phyloP scores from a whole-genome alignment of 2,888 invertebrate genomes.

The Melanostoma scalare region DNA sequence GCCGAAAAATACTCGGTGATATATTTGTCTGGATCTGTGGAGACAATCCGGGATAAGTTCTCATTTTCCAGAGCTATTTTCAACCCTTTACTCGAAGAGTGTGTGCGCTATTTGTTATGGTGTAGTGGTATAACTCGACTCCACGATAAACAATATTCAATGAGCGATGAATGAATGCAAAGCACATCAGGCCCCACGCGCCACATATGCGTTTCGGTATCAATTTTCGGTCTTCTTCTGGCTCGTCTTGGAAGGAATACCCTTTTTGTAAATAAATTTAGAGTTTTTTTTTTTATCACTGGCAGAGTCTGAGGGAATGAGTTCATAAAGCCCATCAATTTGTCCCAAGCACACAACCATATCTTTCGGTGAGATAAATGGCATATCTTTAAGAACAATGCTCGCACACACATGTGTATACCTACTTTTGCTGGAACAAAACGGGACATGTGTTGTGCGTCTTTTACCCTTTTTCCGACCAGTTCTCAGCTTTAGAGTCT shows the following conservation, averaged over 20 bases:
- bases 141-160: constrained; percentile 21
- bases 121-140: not conserved
- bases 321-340: constrained; percentile 64
- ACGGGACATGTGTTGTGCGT: constrained; percentile 1
- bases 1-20: constrained; percentile 65
- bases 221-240: constrained; percentile 32
- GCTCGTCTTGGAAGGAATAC: constrained; percentile 23
- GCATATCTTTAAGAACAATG: constrained; percentile 59
- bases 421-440: constrained; percentile 9
- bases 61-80: constrained; percentile 58
- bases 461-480: constrained; percentile 32
- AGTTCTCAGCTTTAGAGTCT: not conserved
- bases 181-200: constrained; percentile 29
- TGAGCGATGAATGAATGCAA: constrained; percentile 46
- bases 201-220: constrained; percentile 62
- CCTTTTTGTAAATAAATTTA: constrained; percentile 32
- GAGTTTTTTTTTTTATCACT: constrained; percentile 23
- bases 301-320: constrained; percentile 5
- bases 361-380: constrained; percentile 71
- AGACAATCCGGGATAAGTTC: constrained; percentile 68
- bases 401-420: constrained; percentile 32
- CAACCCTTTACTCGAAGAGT: constrained; percentile 39
- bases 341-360: constrained; percentile 49
- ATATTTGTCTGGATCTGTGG: constrained; percentile 71
- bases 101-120: constrained; percentile 11